A percentile compares a stretch with the other conserved stretches of the same genome.
Evolutionary conservation across 2,888 invertebrate genomes (phyloP).

Genomic region (Sarcophaga carnaria): DNA sequence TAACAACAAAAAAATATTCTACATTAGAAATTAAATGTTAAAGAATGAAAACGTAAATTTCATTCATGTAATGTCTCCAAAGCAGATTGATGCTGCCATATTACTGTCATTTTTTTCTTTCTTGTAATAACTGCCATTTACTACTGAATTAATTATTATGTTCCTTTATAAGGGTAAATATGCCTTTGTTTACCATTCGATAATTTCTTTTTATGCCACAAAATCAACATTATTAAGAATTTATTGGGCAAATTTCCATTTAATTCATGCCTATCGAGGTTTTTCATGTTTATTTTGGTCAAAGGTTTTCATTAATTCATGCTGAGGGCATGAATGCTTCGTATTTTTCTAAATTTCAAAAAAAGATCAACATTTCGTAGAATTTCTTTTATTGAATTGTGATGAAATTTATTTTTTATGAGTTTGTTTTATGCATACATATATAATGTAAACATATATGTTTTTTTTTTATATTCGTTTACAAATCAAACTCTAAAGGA

Average conservation of each 20-base stretch:
- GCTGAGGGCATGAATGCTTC: constrained; percentile 22
- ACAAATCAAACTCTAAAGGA: too few relatives aligned
- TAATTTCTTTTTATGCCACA: neutral
- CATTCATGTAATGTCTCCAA: too few relatives aligned
- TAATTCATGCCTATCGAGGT: neutral
- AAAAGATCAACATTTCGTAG: neutral
- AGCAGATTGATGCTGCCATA: neutral
- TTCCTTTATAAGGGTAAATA: too few relatives aligned
- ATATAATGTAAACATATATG: too few relatives aligned
- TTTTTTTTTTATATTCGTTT: neutral
- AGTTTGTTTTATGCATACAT: neutral
- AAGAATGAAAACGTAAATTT: neutral
- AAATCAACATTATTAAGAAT: constrained; percentile 24
- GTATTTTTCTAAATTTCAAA: constrained; percentile 17
- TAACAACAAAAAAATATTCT: neutral
- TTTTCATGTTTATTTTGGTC: neutral
- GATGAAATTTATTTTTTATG: neutral
- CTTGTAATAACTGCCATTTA: neutral
- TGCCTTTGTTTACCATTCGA: too few relatives aligned
- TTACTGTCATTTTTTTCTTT: neutral
- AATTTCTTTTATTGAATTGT: constrained; percentile 34
- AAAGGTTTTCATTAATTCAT: neutral
- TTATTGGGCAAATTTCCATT: neutral
- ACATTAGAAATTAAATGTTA: neutral
- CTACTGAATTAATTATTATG: too few relatives aligned